Conservation (phyloP, 1,140 invertebrate genomes). For the Polyergus mexicanus region DNA sequence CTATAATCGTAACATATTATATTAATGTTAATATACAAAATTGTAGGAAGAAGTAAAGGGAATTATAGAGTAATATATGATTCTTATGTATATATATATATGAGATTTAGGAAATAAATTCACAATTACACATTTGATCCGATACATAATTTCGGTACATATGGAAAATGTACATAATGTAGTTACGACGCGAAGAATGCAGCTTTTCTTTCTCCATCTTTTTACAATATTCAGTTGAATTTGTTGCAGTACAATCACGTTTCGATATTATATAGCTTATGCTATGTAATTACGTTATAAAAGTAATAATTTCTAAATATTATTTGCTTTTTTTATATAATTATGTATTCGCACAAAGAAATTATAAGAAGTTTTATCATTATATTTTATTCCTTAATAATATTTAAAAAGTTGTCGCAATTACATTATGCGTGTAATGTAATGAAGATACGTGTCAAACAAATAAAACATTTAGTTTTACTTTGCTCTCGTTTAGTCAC, state of each 20-base stretch:
- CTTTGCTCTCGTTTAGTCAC: neutral
- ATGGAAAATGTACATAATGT: slow-evolving; percentile 29
- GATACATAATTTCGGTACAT: neutral
- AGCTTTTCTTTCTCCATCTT: neutral
- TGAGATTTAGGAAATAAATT: slow-evolving; percentile 15
- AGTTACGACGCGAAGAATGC: neutral
- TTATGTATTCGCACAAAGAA: neutral
- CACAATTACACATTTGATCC: slow-evolving; percentile 11
- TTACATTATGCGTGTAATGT: neutral
- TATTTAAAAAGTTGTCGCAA: slow-evolving; percentile 3
- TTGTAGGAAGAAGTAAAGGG: neutral
- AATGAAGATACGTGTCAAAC: slow-evolving; percentile 3
- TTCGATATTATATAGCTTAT: neutral
- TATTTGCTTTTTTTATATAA: slow-evolving; percentile 1
- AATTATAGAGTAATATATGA: neutral
- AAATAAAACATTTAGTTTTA: slow-evolving; percentile 20
- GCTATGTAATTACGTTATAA: neutral
- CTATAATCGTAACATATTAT: slow-evolving; percentile 20
- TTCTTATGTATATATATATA: too few relatives aligned
- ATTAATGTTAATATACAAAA: slow-evolving; percentile 41
- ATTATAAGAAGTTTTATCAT: neutral
- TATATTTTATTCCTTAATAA: neutral
- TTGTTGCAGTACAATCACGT: slow-evolving; percentile 7
- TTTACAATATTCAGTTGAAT: neutral
- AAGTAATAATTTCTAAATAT: slow-evolving; percentile 9